Percentiles rank a stretch among this genome's conserved stretches.
Conservation (phyloP, 1,140 invertebrate genomes). For the Vanessa atalanta region DNA sequence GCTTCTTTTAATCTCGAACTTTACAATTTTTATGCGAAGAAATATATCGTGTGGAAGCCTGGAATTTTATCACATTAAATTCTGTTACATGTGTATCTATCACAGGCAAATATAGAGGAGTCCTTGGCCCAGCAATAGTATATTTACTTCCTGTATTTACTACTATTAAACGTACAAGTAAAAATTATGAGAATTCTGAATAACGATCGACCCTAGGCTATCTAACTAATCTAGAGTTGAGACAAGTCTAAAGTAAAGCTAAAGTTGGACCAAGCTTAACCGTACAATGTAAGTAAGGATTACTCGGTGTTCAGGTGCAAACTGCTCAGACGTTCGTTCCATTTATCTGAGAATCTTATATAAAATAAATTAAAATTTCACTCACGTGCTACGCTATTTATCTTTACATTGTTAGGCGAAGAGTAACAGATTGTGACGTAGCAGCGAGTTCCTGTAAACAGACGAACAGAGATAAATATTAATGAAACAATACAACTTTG, state of each 20-base stretch:
- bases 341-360: background rate
- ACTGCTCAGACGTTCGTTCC: background rate
- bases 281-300: background rate
- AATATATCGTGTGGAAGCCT: too few species aligned
- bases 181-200: too few species aligned
- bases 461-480: background rate
- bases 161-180: too few species aligned
- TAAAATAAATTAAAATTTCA: slow-evolving; percentile 8
- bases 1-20: too few species aligned
- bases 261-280: background rate
- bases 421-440: background rate
- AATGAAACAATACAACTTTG: background rate
- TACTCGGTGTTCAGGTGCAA: background rate
- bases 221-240: background rate
- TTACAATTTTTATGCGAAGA: too few species aligned
- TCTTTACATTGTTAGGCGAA: background rate
- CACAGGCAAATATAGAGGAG: too few species aligned
- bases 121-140: too few species aligned
- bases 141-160: too few species aligned
- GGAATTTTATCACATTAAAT: too few species aligned
- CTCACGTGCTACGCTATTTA: background rate
- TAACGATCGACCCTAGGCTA: too few species aligned
- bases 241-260: background rate
- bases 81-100: too few species aligned
- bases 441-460: background rate